Evolutionary conservation across 1,140 invertebrate genomes (phyloP).

Genomic region (Dendroctonus ponderosae): DNA sequence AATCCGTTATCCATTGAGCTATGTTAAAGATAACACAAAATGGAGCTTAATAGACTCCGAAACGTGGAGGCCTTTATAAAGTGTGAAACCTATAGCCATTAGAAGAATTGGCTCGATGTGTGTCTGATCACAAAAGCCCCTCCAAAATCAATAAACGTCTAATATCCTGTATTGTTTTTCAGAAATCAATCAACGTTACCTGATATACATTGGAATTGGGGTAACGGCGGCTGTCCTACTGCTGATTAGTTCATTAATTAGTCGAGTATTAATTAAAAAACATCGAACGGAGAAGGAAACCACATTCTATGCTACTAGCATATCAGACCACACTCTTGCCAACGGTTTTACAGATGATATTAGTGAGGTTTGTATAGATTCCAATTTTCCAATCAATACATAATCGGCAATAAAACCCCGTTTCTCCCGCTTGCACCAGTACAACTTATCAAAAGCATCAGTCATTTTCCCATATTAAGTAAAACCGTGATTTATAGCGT

Average conservation of each 20-base stretch:
- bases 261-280: slow-evolving; percentile 60
- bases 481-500: too few relatives aligned
- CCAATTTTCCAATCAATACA: too few relatives aligned
- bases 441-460: too few relatives aligned
- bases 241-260: slow-evolving; percentile 66
- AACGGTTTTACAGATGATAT: slow-evolving; percentile 71
- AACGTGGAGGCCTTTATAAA: too few relatives aligned
- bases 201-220: slow-evolving; percentile 53
- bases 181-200: slow-evolving; percentile 26
- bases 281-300: slow-evolving; percentile 57
- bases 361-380: slow-evolving; percentile 55
- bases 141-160: neutral
- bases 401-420: too few relatives aligned
- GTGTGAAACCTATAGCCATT: too few relatives aligned
- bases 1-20: too few relatives aligned
- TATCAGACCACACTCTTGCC: slow-evolving; percentile 60
- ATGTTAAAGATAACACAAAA: too few relatives aligned
- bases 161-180: slow-evolving; percentile 12
- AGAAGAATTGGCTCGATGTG: too few relatives aligned
- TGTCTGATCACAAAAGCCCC: neutral
- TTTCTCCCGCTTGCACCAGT: too few relatives aligned
- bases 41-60: too few relatives aligned
- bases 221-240: slow-evolving; percentile 66
- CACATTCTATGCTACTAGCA: slow-evolving; percentile 58
- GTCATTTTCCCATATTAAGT: too few relatives aligned